Evolutionary conservation across 1,140 invertebrate species (phyloP), one percentile per base, ranked within the genome.

Genomic region (Aphaenogaster rudis): DNA sequence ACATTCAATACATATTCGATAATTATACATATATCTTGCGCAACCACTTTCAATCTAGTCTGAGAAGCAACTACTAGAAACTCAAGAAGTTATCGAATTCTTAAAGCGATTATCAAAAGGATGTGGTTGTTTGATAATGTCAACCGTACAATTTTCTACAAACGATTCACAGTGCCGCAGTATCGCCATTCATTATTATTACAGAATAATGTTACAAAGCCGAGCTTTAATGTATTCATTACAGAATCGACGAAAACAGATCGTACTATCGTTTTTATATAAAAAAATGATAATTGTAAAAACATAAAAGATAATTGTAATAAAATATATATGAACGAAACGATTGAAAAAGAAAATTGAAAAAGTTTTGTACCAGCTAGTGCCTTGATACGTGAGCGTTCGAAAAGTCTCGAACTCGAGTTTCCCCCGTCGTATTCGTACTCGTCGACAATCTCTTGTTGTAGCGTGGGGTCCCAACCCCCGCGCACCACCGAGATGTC

Each of bases 351-450:
- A n/a, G 9, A 64, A 21, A 36, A 48, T 71, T 7, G 33, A 63
- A 5, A 69, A 5, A 13, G 6, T 71, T 11, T 7, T 96, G 96
- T 94, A 99, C 99, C 98, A 94, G 99, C 99, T 92, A 99, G 96
- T 86, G 99, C 99, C 96, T 99, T 99, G 93, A 99, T 99, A 93
- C 99, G 97, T 92, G 99, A 99, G 95, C 99, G 97, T 97, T 99
- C 99, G 96, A 99, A 99, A 67, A 99, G 97, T 94, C 99, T 97
- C 88, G 99, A 99, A 89, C 99, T 99, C 91, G 99, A 99, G 95
- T 99, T 99, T 93, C 99, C 99, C 92, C 99, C 99, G 96, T 99
- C 99, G 96, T 99, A 99, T 96, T 99, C 99, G 96, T 99, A 99
- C 95, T 99, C 98, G 93, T 99, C 98, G 94, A 98, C 98, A 94